Evolutionary conservation across 2,888 invertebrate species (phyloP).

Genomic region (Amblyteles armatorius): DNA sequence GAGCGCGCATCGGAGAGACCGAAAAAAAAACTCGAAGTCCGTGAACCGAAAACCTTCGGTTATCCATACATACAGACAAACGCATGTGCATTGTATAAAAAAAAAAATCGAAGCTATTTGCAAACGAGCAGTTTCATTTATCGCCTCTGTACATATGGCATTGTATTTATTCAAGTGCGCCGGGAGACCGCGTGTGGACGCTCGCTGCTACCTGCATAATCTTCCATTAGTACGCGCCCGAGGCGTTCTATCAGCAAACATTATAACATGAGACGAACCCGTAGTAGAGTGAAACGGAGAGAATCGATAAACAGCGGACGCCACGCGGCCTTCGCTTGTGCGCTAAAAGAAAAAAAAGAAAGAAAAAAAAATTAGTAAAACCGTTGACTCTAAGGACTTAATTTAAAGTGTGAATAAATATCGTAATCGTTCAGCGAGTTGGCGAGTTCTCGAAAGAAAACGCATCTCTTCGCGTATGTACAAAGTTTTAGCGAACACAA

Average conservation of each 20-base stretch:
- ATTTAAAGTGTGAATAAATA: slow-evolving; percentile 20
- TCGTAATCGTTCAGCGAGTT: slow-evolving; percentile 1
- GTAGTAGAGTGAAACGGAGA: neutral
- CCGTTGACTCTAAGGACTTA: slow-evolving; percentile 2
- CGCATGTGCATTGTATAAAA: slow-evolving; percentile 12
- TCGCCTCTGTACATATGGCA: slow-evolving; percentile 73
- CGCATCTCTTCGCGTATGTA: slow-evolving; percentile 20
- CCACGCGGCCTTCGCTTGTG: neutral
- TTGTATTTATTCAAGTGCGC: slow-evolving; percentile 76
- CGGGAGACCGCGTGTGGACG: slow-evolving; percentile 59
- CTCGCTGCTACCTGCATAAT: slow-evolving; percentile 25
- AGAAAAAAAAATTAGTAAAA: neutral
- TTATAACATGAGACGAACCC: neutral
- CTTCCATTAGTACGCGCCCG: slow-evolving; percentile 15
- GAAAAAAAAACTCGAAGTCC: neutral
- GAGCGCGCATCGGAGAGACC: neutral
- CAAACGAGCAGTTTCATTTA: slow-evolving; percentile 65
- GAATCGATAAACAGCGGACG: neutral
- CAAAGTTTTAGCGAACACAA: slow-evolving; percentile 24
- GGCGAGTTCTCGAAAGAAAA: slow-evolving; percentile 8
- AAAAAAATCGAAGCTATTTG: neutral
- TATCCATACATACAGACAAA: slow-evolving; percentile 4
- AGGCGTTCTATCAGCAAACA: neutral
- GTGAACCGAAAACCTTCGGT: slow-evolving; percentile 12
- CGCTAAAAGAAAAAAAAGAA: neutral